A percentile compares a stretch with the other conserved stretches of the same genome.
These are phyloP conservation scores for Aramus guarauna DNA, from an alignment of 2,113 vertebrate species.

Conservation along the genomic window DNA sequence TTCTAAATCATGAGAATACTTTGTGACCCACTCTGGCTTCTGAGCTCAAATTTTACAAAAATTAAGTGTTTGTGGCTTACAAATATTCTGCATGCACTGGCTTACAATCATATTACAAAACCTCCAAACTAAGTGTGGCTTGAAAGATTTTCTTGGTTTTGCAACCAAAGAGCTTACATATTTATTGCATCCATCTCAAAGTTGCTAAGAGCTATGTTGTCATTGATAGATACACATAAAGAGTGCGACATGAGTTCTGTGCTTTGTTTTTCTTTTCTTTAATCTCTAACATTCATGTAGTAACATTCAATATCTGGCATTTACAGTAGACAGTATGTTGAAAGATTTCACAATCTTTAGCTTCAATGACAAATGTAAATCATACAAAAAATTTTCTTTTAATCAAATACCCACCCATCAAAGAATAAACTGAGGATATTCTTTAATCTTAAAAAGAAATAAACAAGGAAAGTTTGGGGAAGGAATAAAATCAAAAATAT, in stretches of 20 bases:
- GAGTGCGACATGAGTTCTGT: neutral
- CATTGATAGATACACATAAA: neutral
- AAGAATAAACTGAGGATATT: neutral
- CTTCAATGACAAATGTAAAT: neutral
- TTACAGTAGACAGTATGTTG: neutral
- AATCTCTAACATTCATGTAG: neutral
- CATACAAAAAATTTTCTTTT: neutral
- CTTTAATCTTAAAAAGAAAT: neutral
- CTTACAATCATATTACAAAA: neutral
- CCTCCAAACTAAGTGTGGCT: neutral
- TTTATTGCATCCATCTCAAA: neutral
- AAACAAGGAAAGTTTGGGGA: neutral
- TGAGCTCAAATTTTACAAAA: neutral
- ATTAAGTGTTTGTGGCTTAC: neutral
- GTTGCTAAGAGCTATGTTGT: neutral
- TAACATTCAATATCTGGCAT: neutral
- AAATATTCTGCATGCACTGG: neutral
- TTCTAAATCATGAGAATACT: neutral
- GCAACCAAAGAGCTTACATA: neutral
- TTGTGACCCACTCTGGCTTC: neutral
- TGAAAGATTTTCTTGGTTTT: neutral
- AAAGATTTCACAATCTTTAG: neutral
- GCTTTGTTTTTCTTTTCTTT: neutral
- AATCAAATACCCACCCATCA: neutral
- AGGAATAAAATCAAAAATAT: neutral